Conservation (phyloP, 2,113 vertebrate genomes). For the Mungos mungo region DNA sequence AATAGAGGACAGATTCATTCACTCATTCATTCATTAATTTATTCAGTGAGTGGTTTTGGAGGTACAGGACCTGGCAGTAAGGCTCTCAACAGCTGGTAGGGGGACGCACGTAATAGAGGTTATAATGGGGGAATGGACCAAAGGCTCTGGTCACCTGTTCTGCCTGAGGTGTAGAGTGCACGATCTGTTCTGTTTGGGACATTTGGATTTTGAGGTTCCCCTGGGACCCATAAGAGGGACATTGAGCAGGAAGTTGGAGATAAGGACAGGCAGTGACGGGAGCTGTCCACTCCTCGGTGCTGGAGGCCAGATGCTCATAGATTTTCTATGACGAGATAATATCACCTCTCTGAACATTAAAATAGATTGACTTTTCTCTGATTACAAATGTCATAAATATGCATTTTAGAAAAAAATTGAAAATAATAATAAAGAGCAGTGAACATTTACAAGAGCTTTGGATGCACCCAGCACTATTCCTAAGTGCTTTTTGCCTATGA, state of each 20-base stretch:
- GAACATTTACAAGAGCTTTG: not conserved
- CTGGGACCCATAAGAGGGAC: not conserved
- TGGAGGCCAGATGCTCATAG: not conserved
- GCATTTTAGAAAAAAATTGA: not conserved
- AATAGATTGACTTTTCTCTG: not conserved
- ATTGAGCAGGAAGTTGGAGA: not conserved
- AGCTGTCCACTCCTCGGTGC: not conserved
- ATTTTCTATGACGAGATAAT: not conserved
- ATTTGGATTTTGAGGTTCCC: not conserved
- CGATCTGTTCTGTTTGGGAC: not conserved
- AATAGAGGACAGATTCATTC: not conserved
- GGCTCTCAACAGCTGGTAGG: not conserved
- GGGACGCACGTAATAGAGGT: not conserved
- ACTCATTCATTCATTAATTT: not conserved
- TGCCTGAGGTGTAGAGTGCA: no score
- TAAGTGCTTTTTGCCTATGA: not conserved
- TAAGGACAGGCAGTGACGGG: not conserved
- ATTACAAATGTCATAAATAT: not conserved
- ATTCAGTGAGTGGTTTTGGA: not conserved
- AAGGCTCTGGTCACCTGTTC: not conserved
- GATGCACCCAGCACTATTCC: not conserved
- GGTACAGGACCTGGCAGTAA: not conserved
- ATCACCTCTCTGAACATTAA: not conserved
- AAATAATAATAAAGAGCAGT: not conserved
- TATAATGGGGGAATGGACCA: rapidly evolving